Percentiles rank a stretch among this genome's conserved stretches.
These are phyloP conservation scores for Pogonus chalceus DNA, from an alignment of 1,140 invertebrate species.

Conservation along the genomic window DNA sequence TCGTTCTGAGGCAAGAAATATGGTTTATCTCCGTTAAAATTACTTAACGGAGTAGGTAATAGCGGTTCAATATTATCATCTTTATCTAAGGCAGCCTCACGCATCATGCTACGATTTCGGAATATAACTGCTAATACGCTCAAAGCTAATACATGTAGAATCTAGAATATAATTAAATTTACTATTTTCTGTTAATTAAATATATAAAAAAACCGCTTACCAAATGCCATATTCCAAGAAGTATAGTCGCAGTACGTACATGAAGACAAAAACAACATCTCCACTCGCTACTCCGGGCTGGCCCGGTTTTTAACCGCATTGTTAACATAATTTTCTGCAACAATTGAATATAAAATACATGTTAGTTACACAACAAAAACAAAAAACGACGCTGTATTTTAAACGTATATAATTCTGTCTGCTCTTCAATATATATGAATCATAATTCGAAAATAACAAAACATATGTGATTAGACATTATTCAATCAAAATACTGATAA, in stretches of 20 bases:
- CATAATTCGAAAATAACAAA: too few species aligned
- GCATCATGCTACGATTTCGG: slow-evolving; percentile 51
- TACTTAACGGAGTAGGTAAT: slow-evolving; percentile 56
- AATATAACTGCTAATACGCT: slow-evolving; percentile 62
- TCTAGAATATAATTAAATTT: slow-evolving; percentile 38
- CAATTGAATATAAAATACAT: too few species aligned
- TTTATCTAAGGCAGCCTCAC: slow-evolving; percentile 39
- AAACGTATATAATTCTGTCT: too few species aligned
- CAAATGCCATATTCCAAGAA: slow-evolving; percentile 72
- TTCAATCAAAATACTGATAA: too few species aligned
- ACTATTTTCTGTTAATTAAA: not conserved
- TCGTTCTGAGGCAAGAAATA: slow-evolving; percentile 46
- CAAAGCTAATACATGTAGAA: slow-evolving; percentile 58
- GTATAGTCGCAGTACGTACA: slow-evolving; percentile 69
- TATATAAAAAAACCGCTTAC: slow-evolving; percentile 41
- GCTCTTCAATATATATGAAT: too few species aligned
- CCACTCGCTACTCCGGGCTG: slow-evolving; percentile 55
- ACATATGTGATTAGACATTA: too few species aligned
- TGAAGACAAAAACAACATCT: slow-evolving; percentile 72
- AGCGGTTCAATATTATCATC: slow-evolving; percentile 32
- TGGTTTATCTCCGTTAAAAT: slow-evolving; percentile 41
- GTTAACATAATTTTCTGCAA: slow-evolving; percentile 40
- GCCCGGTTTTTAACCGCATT: slow-evolving; percentile 51
- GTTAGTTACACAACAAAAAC: too few species aligned
- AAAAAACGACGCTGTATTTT: too few species aligned